These are phyloP conservation scores for Meteorus colon DNA, from an alignment of 2,888 invertebrate species.

Conservation along the genomic window DNA sequence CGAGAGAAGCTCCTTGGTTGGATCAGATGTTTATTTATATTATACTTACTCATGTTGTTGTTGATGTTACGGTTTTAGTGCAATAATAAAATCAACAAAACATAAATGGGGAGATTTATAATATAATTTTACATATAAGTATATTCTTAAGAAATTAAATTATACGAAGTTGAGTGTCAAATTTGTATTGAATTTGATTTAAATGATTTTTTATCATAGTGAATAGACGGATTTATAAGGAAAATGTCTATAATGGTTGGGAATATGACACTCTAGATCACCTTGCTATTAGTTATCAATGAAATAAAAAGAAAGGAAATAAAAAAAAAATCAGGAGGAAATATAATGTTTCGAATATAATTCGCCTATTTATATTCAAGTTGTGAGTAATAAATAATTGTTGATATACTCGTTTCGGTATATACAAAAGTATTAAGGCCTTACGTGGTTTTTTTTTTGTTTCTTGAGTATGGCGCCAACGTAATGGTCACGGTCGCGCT, in stretches of 20 bases:
- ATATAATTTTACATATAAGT: no score
- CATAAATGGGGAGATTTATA: no score
- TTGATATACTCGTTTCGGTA: conserved; percentile 2
- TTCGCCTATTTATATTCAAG: neutral
- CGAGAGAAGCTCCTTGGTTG: neutral
- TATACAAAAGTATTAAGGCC: neutral
- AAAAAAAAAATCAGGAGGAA: neutral
- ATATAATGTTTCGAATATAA: neutral
- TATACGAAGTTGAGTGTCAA: no score
- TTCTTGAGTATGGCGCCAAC: conserved; percentile 11
- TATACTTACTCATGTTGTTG: neutral
- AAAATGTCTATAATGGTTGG: neutral
- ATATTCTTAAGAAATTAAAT: no score
- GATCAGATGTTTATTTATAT: neutral
- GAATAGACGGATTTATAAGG: no score
- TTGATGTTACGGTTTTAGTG: neutral
- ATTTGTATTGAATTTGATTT: no score
- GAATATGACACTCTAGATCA: neutral
- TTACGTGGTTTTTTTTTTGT: neutral
- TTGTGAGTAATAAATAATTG: conserved; percentile 3
- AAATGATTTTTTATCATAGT: no score
- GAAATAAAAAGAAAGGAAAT: neutral
- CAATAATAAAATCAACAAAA: neutral
- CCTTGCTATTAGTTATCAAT: neutral
- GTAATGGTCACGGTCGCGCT: conserved; percentile 17